Conservation (phyloP, 2,113 vertebrate species). For the Phrynosoma blainvillii region DNA sequence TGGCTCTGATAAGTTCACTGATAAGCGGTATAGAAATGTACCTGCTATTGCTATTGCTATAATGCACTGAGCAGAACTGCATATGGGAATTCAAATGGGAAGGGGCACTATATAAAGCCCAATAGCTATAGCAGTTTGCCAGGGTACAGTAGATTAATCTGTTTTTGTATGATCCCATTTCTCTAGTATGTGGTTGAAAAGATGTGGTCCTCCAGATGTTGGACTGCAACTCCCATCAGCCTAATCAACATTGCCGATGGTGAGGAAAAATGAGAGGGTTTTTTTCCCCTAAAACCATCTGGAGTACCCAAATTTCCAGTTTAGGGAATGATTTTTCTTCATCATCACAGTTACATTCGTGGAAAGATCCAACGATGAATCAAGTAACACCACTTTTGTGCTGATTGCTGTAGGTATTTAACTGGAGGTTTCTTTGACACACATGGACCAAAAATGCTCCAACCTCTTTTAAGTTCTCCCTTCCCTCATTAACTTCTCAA, state of each 20-base stretch:
- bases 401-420: background rate
- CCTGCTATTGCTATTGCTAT: too few species aligned
- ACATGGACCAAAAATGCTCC: background rate
- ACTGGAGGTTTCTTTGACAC: background rate
- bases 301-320: too few species aligned
- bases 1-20: background rate
- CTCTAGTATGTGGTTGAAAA: too few species aligned
- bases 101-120: too few species aligned
- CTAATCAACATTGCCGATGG: too few species aligned
- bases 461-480: background rate
- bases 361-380: background rate
- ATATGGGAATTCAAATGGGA: too few species aligned
- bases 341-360: background rate
- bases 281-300: too few species aligned
- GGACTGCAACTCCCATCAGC: background rate
- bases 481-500: constrained; percentile 46
- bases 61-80: too few species aligned
- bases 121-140: too few species aligned
- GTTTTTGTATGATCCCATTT: too few species aligned
- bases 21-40: too few species aligned
- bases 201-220: background rate
- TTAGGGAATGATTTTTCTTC: background rate
- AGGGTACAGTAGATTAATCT: too few species aligned
- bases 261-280: background rate
- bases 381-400: background rate